Percentiles rank a stretch among this genome's conserved stretches.
These are phyloP conservation scores for Amblyjoppa fuscipennis DNA, from an alignment of 2,888 invertebrate genomes.

Conservation along the genomic window DNA sequence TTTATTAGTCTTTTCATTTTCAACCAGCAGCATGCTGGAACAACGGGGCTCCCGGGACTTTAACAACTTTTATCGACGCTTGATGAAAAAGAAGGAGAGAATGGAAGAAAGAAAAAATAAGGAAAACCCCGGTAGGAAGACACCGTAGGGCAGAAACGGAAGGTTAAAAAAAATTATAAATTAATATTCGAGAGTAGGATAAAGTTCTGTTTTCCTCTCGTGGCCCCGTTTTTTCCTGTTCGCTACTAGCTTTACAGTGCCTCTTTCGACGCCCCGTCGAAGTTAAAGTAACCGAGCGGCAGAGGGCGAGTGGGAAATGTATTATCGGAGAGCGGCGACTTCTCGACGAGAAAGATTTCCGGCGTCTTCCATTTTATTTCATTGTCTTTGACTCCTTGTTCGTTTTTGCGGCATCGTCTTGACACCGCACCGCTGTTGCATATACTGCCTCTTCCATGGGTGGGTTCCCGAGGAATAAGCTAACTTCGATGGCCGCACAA, in stretches of 20 bases:
- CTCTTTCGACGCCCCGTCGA: slow-evolving; percentile 36
- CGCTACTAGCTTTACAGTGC: slow-evolving; percentile 6
- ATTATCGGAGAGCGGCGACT: background rate
- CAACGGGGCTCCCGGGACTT: slow-evolving; percentile 34
- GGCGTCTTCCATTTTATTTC: background rate
- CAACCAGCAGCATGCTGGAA: background rate
- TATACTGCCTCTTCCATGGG: background rate
- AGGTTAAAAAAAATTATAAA: slow-evolving; percentile 45
- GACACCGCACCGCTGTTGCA: background rate
- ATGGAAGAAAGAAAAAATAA: slow-evolving; percentile 20
- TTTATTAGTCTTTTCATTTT: slow-evolving; percentile 1
- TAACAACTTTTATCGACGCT: slow-evolving; percentile 62
- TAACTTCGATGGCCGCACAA: slow-evolving; percentile 8
- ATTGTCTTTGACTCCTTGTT: slow-evolving; percentile 11
- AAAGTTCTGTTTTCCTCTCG: slow-evolving; percentile 46
- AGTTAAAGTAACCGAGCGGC: slow-evolving; percentile 40
- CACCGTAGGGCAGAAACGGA: slow-evolving; percentile 5
- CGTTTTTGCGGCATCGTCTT: slow-evolving; percentile 10
- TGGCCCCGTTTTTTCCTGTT: slow-evolving; percentile 15
- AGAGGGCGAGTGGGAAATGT: slow-evolving; percentile 16
- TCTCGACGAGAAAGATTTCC: slow-evolving; percentile 30
- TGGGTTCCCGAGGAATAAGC: slow-evolving; percentile 13
- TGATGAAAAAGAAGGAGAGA: slow-evolving; percentile 17
- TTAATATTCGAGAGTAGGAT: slow-evolving; percentile 59
- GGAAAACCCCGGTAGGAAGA: background rate